phyloP scores from a whole-genome alignment of 2,113 vertebrate genomes.

The Rhinoderma darwinii region DNA sequence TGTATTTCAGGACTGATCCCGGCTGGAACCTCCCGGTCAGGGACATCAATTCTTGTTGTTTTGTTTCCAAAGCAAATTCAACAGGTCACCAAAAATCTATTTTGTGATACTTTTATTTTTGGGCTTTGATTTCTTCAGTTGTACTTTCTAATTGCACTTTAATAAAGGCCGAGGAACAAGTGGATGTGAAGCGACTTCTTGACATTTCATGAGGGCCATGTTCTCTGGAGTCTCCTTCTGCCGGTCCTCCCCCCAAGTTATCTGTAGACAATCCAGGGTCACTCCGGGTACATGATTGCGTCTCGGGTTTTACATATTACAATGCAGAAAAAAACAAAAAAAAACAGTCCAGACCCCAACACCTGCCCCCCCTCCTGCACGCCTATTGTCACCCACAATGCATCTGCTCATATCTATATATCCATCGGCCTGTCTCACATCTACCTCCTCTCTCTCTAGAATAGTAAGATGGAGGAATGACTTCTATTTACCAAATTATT shows the following conservation, averaged over 20 bases:
- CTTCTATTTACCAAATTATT: not conserved
- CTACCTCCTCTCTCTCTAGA: not conserved
- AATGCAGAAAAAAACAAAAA: not conserved
- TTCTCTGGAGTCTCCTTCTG: not conserved
- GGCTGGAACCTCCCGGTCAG: not conserved
- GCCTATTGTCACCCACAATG: too few species aligned
- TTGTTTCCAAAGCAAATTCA: conserved; percentile 39
- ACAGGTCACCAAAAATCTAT: conserved; percentile 36
- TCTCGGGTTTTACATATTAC: not conserved
- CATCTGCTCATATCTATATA: too few species aligned
- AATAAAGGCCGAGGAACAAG: conserved; percentile 20
- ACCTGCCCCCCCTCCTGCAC: too few species aligned
- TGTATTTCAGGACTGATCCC: not conserved
- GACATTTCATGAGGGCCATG: not conserved
- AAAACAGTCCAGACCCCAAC: not conserved
- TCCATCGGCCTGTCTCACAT: not conserved
- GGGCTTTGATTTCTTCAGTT: conserved; percentile 3
- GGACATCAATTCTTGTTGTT: not conserved
- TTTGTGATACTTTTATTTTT: conserved; percentile 52
- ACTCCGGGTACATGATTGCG: not conserved
- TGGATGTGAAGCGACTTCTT: not conserved
- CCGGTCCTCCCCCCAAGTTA: not conserved
- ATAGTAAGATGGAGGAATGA: too few species aligned
- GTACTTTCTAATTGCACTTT: conserved; percentile 64
- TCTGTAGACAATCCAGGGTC: not conserved